A percentile compares a stretch with the other conserved stretches of the same genome.
phyloP scores from a whole-genome alignment of 1,140 invertebrate species.

The Tetragonula clypearis region DNA sequence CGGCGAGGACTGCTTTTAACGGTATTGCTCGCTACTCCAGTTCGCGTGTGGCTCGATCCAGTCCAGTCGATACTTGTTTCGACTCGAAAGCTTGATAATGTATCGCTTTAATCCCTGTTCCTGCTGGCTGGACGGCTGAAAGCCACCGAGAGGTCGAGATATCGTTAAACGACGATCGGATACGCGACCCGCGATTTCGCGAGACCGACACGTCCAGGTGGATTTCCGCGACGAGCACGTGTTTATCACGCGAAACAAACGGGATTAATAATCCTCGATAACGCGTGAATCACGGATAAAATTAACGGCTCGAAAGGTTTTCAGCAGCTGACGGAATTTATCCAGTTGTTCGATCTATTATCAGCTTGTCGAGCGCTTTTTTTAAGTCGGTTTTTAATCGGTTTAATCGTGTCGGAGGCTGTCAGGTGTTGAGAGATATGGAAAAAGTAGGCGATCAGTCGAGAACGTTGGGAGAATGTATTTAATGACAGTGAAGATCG shows the following conservation, averaged over 20 bases:
- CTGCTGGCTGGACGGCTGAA: not conserved
- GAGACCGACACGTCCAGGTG: not conserved
- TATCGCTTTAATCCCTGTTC: not conserved
- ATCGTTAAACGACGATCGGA: not conserved
- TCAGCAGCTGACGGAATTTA: not conserved
- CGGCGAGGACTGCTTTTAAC: slow-evolving; percentile 17
- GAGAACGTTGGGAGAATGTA: no score
- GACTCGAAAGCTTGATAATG: not conserved
- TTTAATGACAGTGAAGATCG: no score
- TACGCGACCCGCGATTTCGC: not conserved
- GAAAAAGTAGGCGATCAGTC: not conserved
- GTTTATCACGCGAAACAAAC: not conserved
- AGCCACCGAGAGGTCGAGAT: not conserved
- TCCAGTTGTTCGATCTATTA: not conserved
- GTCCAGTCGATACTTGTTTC: not conserved
- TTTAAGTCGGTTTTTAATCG: no score
- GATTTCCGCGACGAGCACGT: not conserved
- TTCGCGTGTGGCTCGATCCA: not conserved
- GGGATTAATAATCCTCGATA: not conserved
- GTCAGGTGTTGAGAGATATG: not conserved
- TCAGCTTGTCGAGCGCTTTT: not conserved
- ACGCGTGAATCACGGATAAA: not conserved
- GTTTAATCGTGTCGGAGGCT: not conserved
- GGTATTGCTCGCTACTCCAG: slow-evolving; percentile 32
- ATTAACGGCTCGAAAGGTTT: not conserved